Evolutionary conservation across 2,888 invertebrate species (phyloP), one percentile per base, ranked within the genome.

Genomic region (Nebria brevicollis): DNA sequence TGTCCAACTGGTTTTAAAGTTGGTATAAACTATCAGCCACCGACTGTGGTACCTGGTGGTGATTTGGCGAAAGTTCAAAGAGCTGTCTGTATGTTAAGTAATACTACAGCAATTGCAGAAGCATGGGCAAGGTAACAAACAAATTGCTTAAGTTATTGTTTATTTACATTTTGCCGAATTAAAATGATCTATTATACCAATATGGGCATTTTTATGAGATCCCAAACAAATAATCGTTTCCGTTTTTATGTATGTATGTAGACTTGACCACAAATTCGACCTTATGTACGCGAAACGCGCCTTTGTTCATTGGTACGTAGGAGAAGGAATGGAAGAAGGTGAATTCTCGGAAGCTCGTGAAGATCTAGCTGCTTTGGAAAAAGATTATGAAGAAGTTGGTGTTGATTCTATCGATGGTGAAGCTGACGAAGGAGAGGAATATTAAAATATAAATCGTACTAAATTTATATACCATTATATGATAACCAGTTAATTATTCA

Each of bases 51-150:
- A 0, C 97, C 97, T 0, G 96, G 97, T 20, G 97, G 97, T 0
- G 97, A 97, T 89, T 90, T 96, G 86, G 97, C 97, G 83, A 97
- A 97, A 90, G 97, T 97, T 1, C 96, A 97, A 88, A 93, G 98
- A 77, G 97, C 98, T 13, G 97, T 98, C 8, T 98, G 98, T 92
- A 98, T 98, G 98, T 90, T 98, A 88, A 97, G 97, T 86, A 98
- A 98, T 90, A 98, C 97, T 74, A 98, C 98, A 0, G 97, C 98
- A 84, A 98, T 98, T 87, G 97, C 97, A 3, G 97, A 98, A 88
- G 98, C 98, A 43, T 98, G 98, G 98, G 97, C 97, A 78, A 93
- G 95, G 89, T 92, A 92, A 72, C 4, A 34, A 34, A 34, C 34
- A 34, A 34, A 34, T 34, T 34, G 34, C 34, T 34, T 34, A 5